Conservation (phyloP, 2,113 vertebrate genomes). For the Semnornis frantzii region DNA sequence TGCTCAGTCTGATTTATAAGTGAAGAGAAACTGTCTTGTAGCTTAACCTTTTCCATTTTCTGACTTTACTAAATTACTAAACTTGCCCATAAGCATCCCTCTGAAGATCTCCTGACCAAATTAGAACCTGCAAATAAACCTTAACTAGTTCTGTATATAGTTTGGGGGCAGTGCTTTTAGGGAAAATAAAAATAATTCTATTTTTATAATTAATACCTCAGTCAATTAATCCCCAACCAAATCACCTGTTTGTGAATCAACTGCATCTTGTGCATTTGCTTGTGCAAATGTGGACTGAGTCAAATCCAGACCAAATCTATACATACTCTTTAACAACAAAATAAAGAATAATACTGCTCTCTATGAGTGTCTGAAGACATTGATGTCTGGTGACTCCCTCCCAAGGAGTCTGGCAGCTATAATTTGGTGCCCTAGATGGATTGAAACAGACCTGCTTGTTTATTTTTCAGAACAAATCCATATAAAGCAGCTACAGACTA, state of each 20-base stretch:
- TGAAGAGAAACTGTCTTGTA: no score
- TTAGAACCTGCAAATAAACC: no score
- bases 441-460: background rate
- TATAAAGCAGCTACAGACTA: background rate
- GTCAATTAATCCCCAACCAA: no score
- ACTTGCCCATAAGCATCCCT: no score
- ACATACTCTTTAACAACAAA: background rate
- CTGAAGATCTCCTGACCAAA: no score
- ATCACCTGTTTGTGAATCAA: background rate
- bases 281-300: fast-evolving
- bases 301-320: background rate
- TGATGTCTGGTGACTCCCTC: background rate
- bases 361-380: fast-evolving
- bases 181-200: no score
- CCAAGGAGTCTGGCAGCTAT: background rate
- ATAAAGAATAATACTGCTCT: background rate
- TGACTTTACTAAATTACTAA: no score
- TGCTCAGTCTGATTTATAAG: no score
- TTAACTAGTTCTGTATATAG: no score
- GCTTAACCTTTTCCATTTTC: no score
- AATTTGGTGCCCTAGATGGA: background rate
- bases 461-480: conserved; percentile 2
- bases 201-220: no score
- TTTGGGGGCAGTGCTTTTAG: no score
- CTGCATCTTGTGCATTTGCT: background rate